Base-by-base conservation (phyloP, 2,113 vertebrate genomes). In the Machaerirhynchus nigripectus region DNA sequence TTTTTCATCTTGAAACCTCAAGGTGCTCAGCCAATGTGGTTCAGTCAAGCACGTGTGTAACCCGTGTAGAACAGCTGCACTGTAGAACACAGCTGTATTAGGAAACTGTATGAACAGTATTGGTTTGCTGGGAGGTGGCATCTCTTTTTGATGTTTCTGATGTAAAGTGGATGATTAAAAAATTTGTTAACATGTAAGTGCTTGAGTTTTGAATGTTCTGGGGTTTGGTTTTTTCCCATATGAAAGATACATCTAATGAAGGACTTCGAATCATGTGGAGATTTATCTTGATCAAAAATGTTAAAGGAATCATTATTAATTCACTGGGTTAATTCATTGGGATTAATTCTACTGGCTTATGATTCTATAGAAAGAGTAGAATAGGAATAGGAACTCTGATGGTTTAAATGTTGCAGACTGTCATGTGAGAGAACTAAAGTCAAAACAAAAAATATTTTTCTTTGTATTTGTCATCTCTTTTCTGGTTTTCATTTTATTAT, bases 1-100 rank as follows among this genome's bases (percentile, higher is more conserved):
- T 78, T 81, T 96, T 93, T 77, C 64, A 44, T 95, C 80, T 65
- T 84, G 88, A 94, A 95, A 86, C 28, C 55, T 79, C 71, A 65
- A 90, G 53, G 67, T 93, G 37, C 35, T 96, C 80, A 91, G 61
- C 39, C 86, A 79, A 2, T 7, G 7, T 74, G 61, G 46, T 84
- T 89, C 69, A 81, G 87, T 85, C 91, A 93, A 77, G 75, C 83
- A 27, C 18, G 9, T 76, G 57, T 50, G 81, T 71, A 84, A 75
- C 56, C 90, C 71, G 52, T 95, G 73, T 94, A 63, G 90, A 64
- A 46, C 23, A 75, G 64, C 14, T 59, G 24, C 17, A 9, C 39
- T 60, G 15, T 77, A 57, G 63, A 94, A 59, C 24, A 81, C 73
- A 80, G 5, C 24, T 75, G 22, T 79, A 7, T 49, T 42, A 19